Base-by-base conservation (phyloP, 2,888 invertebrate genomes). In the Clepsis dumicolana region DNA sequence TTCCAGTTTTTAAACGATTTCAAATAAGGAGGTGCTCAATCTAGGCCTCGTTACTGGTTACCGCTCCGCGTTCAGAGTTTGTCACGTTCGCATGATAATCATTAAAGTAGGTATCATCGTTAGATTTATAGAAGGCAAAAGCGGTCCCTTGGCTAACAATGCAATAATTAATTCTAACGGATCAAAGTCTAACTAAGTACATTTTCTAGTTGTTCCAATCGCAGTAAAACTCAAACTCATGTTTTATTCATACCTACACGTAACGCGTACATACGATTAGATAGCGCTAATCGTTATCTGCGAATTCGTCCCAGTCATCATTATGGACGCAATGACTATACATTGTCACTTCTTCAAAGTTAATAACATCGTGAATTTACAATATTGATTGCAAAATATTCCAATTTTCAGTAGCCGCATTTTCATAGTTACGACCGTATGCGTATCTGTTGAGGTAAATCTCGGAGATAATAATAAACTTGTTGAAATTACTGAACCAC, bases 241-340 rank as follows among this genome's bases (percentile, higher is more conserved):
- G 32, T 59, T 48, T 50, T 67, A 57, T 68, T 64, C 59, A 63
- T 57, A 27, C 32, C 24, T 41, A 59, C 52, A 44, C 32, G 52
- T 64, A 59, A 68, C 68, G 41, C 56, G 41, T 68, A 64, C 32
- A 32, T 62, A 59, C 38, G 65, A 68, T 71, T 70, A 71, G 71
- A 73, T 72, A 66, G 64, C 62, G 70, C 72, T 56, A 65, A 71
- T 76, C 75, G 73, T 73, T 78, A 80, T 76, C 74, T 64, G 62
- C 65, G 61, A 70, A 71, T 71, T 74, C 64, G 70, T 73, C 62
- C 38, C 66, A 67, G 70, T 72, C 71, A 71, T 73, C 70, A 64
- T 74, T 71, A 75, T 63, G 56, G 27, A 63, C 62, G 62, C 65
- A 60, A 62, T n/a, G 56, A 53, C 53, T 65, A n/a, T 32, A 16